Base-by-base conservation (phyloP, 2,888 invertebrate species). In the Galeruca laticollis region DNA sequence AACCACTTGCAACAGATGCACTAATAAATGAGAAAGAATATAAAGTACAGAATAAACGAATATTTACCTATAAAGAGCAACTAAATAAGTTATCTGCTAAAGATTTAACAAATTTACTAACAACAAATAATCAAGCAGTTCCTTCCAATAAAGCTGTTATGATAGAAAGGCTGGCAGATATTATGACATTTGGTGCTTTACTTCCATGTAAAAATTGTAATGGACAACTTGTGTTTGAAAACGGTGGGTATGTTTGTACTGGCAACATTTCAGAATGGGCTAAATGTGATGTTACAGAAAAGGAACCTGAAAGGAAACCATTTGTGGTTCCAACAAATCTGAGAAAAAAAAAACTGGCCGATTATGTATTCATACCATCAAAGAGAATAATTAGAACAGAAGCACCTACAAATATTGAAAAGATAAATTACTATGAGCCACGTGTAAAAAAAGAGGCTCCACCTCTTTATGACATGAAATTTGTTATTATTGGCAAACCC, bases 171-270 rank as follows among this genome's bases (percentile, higher is more conserved):
- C 83, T 97, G 5, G 89, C 94, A 10, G 99, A 99, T 85, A 88
- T 91, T 37, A 92, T 99, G 90, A 89, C 92, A 0, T 99, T 99
- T 86, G 99, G 99, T 35, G 90, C 91, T 2, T 87, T 96, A 2
- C 84, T 89, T 70, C 90, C 89, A 0, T 99, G 99, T 80, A 84
- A 89, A 0, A 91, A 93, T 77, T 99, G 99, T 82, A 89, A 90
- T 62, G 84, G 94, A 0, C 93, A 95, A 80, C 88, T 93, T 20
- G 86, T 89, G 40, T 90, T 92, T 78, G 87, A 87, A 69, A 92
- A 93, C 33, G 87, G 89, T 70, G 94, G 95, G 3, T 99, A 99
- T 83, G 88, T 90, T 73, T 99, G 99, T 84, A 68, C 80, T 84
- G 90, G 90, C 35, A 87, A 92, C 82, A 78, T 94, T 35, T 92